Base-by-base conservation (phyloP, 2,888 invertebrate genomes). In the Himalopsyche kuldschensis region DNA sequence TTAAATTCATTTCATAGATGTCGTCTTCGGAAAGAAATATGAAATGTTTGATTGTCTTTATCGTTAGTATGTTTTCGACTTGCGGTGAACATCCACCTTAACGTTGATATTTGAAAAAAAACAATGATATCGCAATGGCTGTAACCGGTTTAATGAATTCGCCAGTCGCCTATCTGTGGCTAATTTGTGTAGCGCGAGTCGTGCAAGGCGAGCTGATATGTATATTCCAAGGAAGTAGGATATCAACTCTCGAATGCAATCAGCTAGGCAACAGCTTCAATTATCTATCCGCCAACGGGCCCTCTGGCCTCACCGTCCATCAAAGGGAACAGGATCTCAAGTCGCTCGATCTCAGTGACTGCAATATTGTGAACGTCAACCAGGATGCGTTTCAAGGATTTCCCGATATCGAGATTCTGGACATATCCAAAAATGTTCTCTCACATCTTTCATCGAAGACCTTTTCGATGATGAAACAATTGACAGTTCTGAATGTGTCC, bases 401-500 rank as follows among this genome's bases (percentile, higher is more conserved):
- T 30, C 27, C 31, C 69, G 24, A 81, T 4, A 41, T 30, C 30
- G 47, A 35, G 10, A 20, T 10, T 79, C 55, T 85, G 47, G 85
- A 85, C 75, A 77, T 85, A 3, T 85, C 85, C 4, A 3, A 0
- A 35, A 85, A 85, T 41, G 30, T 81, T 8, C 31, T 79, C 24
- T n/a, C n/a, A 15, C 24, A 46, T 20, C 20, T 84, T 0, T 8
- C 24, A 15, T 30, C 76, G 15, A 41, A 30, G 1, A 20, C 24
- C 6, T 85, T 85, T 27, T 11, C 75, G 20, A 75, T 15, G 0
- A 27, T 85, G 32, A 27, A n/a, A 27, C 63, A 47, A n/a, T 55
- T 85, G 15, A 41, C 55, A 4, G 48, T 27, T 8, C 75, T 85
- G 17, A 85, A 85, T 31, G 24, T 85, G 27, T 85, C 85, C 4